A percentile compares a stretch with the other conserved stretches of the same genome.
Conservation (phyloP, 2,888 invertebrate species). For the Agonopterix alstromeriana region DNA sequence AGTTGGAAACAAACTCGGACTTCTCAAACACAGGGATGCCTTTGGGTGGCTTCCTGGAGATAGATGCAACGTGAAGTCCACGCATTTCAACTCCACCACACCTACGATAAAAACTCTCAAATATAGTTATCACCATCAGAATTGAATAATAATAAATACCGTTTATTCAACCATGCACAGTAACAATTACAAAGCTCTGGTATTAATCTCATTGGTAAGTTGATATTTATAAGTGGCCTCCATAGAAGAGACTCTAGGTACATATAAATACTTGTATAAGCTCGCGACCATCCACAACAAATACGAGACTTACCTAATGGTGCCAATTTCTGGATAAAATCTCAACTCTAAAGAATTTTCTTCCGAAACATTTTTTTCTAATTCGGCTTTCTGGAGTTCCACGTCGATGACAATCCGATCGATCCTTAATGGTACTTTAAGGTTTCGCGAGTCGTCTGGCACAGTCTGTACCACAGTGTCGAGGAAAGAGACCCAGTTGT, state of each 20-base stretch:
- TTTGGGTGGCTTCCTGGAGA: conserved; percentile 80
- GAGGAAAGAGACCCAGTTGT: conserved; percentile 92
- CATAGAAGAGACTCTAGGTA: no score
- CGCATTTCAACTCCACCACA: conserved; percentile 87
- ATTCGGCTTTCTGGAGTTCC: conserved; percentile 10
- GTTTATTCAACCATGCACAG: no score
- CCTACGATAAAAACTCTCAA: conserved; percentile 27
- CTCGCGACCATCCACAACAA: no score
- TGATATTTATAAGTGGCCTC: no score
- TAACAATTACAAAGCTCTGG: no score
- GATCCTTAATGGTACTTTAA: conserved; percentile 86
- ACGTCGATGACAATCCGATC: conserved; percentile 83
- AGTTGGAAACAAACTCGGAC: conserved; percentile 75
- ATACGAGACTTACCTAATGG: no score
- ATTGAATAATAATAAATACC: no score
- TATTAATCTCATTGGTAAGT: no score
- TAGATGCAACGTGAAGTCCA: conserved; percentile 85
- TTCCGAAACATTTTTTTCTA: conserved; percentile 56
- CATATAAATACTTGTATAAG: no score
- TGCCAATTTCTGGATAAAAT: no score
- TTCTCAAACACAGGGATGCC: conserved; percentile 86
- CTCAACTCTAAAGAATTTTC: conserved; percentile 9
- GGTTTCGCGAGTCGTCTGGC: conserved; percentile 77
- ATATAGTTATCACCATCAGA: no score
- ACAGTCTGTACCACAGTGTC: conserved; percentile 93